Base-by-base conservation (phyloP, 2,888 invertebrate species). In the Acleris sparsana region DNA sequence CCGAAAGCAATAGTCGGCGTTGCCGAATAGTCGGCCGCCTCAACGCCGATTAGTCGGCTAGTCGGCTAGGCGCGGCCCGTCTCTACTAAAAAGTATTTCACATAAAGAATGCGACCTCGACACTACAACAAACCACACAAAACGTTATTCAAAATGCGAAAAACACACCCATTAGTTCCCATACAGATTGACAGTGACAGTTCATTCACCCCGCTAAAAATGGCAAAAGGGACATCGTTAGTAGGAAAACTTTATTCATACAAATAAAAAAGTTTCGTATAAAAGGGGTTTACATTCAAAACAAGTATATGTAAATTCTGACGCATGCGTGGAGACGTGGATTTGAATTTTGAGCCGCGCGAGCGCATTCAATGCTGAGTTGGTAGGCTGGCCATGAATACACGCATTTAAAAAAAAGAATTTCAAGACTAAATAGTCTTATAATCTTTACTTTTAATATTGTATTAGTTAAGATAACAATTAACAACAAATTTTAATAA, bases 341-440 rank as follows among this genome's bases (percentile, higher is more conserved):
- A 91, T 91, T 92, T 92, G 90, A 91, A 92, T 92, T 89, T 87
- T 84, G 89, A 84, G 88, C 85, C 79, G 86, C 87, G 87, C 86
- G 62, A 69, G 87, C 88, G 90, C 90, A 87, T 86, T 86, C 84
- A 86, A 87, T 87, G 80, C 78, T 82, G 86, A 86, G 80, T 81
- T 79, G 74, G 81, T 84, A 76, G 80, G 81, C 80, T 82, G 79
- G 64, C 77, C 77, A 78, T 70, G 51, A 44, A 64, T 73, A 69
- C 61, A 29, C 11, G 22, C 25, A 29, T 39, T 39, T 39, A n/a
- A n/a, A n/a, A n/a, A n/a, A n/a, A n/a, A n/a, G n/a, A n/a, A n/a
- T n/a, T n/a, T n/a, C n/a, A n/a, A n/a, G n/a, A n/a, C n/a, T n/a
- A n/a, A n/a, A n/a, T n/a, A n/a, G n/a, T n/a, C n/a, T n/a, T n/a